Base-by-base conservation (phyloP, 2,888 invertebrate species). In the Rotaria sp. region DNA sequence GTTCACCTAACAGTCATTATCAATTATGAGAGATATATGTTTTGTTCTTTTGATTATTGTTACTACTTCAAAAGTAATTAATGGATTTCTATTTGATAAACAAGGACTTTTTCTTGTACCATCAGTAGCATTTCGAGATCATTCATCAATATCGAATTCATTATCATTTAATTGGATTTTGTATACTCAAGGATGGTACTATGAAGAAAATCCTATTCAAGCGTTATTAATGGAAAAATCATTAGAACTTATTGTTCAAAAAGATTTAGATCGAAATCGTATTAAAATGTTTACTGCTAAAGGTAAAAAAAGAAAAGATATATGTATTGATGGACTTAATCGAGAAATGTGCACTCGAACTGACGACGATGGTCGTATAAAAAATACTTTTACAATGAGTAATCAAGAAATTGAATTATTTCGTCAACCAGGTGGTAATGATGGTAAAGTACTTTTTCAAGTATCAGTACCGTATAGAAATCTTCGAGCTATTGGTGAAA, bases 131-230 rank as follows among this genome's bases (percentile, higher is more conserved):
- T 74, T 74, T 74, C 74, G 74, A 21, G 38, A 35, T 75, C 38
- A 8, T 75, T 75, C 75, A 41, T 41, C 75, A 21, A 75, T 41
- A 75, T 59, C 59, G 8, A 59, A 59, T 48, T 7, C 5, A 57
- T n/a, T 26, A 7, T 8, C 26, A 26, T 57, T 26, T 26, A 26
- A n/a, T 75, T 75, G 75, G 75, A 75, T 75, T 41, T 41, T 75
- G 15, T 41, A 75, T 75, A 75, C 41, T 75, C 75, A 75, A 75
- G 75, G 75, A 26, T 75, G 74, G 74, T 38, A 38, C 35, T 74
- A 74, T 38, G 74, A 74, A 74, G 74, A 74, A 21, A 74, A 74
- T 38, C 74, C 74, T 35, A 21, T 74, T 24, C 74, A 74, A 74
- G 74, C 74, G 3, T 2, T 41, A 41, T 8, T 74, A 13, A 38